A percentile compares a stretch with the other conserved stretches of the same genome.
These are phyloP conservation scores for Clarias gariepinus DNA, from an alignment of 2,113 vertebrate species.

Conservation along the genomic window DNA sequence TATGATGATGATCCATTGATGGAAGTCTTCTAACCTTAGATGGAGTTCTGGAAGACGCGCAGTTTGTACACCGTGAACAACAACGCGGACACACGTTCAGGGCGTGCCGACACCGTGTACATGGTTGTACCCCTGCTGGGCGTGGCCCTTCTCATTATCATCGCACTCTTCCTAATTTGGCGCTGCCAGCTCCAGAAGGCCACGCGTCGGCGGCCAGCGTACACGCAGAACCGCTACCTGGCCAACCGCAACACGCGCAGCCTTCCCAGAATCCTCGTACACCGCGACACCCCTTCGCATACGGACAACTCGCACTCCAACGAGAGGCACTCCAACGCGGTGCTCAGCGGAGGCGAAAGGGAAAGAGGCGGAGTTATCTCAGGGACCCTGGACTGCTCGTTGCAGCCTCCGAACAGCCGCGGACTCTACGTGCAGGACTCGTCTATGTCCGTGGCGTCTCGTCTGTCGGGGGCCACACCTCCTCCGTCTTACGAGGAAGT, in stretches of 20 bases:
- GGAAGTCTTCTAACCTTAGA: slow-evolving; percentile 64
- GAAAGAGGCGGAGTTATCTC: slow-evolving; percentile 40
- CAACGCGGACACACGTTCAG: slow-evolving; percentile 69
- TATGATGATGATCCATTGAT: background rate
- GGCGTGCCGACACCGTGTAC: slow-evolving; percentile 80
- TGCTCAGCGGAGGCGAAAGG: slow-evolving; percentile 46
- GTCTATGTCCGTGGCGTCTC: slow-evolving; percentile 72
- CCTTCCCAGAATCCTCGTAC: slow-evolving; percentile 84
- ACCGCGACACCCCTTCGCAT: slow-evolving; percentile 73
- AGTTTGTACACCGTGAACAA: slow-evolving; percentile 78
- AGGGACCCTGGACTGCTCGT: slow-evolving; percentile 56
- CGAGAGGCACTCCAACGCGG: slow-evolving; percentile 53
- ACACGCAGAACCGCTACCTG: slow-evolving; percentile 83
- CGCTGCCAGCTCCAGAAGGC: slow-evolving; percentile 90
- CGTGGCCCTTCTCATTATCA: slow-evolving; percentile 84
- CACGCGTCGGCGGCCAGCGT: slow-evolving; percentile 82
- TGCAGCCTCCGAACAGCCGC: slow-evolving; percentile 65
- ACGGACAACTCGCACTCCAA: slow-evolving; percentile 65
- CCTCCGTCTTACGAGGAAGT: slow-evolving; percentile 89
- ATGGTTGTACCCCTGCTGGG: slow-evolving; percentile 85
- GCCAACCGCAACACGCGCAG: slow-evolving; percentile 77
- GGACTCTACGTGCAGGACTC: slow-evolving; percentile 79
- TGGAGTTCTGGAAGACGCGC: slow-evolving; percentile 89
- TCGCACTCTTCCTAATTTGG: slow-evolving; percentile 90
- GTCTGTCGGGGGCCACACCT: slow-evolving; percentile 83